Evolutionary conservation across 2,888 invertebrate species (phyloP).

Genomic region (Eueremaeus valkanovi): DNA sequence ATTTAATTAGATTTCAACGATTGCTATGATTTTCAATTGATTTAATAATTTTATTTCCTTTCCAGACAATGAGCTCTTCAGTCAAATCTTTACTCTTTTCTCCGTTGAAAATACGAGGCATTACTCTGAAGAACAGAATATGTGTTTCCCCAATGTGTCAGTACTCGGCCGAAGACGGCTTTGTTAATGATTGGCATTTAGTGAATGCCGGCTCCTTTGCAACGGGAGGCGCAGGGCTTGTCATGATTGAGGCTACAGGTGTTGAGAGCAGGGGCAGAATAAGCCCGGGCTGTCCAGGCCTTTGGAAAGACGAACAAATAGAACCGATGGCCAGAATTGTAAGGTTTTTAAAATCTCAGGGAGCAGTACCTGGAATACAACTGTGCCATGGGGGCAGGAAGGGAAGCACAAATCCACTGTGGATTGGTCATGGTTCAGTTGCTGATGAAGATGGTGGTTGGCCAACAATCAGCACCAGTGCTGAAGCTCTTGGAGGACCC

Average conservation of each 20-base stretch:
- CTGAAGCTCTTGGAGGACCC: constrained; percentile 15
- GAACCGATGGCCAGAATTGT: background rate
- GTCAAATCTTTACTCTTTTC: background rate
- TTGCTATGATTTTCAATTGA: too few relatives aligned
- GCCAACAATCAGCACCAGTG: background rate
- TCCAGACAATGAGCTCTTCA: background rate
- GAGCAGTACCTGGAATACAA: constrained; percentile 13
- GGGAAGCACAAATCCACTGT: constrained; percentile 25
- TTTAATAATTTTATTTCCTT: too few relatives aligned
- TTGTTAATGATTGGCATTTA: constrained; percentile 37
- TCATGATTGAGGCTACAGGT: constrained; percentile 31
- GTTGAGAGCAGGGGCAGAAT: constrained; percentile 29
- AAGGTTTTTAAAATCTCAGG: constrained; percentile 20
- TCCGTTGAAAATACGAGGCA: constrained; percentile 14
- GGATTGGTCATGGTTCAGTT: constrained; percentile 1
- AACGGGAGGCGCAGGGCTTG: constrained; percentile 24
- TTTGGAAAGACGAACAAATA: constrained; percentile 35
- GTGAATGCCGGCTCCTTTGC: constrained; percentile 15
- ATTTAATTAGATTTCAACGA: too few relatives aligned
- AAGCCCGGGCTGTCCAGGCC: constrained; percentile 13
- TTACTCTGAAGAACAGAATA: constrained; percentile 32
- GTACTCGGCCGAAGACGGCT: constrained; percentile 29
- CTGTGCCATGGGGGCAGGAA: constrained; percentile 21
- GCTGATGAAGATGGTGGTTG: constrained; percentile 11
- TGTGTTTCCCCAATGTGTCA: constrained; percentile 30